A percentile compares a stretch with the other conserved stretches of the same genome.
Conservation (phyloP, 2,888 invertebrate species). For the Brachycybe producta region DNA sequence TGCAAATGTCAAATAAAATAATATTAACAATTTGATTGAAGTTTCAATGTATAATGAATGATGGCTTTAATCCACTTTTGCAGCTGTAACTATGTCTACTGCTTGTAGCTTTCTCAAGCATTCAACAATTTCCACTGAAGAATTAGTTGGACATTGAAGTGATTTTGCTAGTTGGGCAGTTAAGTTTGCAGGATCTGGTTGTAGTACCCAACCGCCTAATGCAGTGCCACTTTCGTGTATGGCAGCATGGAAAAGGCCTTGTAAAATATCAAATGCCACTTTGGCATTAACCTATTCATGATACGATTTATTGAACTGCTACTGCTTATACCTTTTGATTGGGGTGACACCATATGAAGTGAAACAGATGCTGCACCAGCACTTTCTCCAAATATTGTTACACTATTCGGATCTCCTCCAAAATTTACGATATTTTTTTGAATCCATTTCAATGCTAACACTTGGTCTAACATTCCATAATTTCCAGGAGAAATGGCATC, state of each 20-base stretch:
- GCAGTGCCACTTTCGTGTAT: constrained; percentile 11
- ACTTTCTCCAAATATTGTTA: constrained; percentile 15
- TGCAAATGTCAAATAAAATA: too few relatives aligned
- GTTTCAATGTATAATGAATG: too few relatives aligned
- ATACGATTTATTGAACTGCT: too few relatives aligned
- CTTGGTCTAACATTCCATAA: constrained; percentile 11
- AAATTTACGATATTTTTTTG: neutral
- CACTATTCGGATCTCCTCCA: constrained; percentile 13
- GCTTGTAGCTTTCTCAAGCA: constrained; percentile 2
- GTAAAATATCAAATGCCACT: too few relatives aligned
- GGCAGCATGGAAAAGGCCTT: constrained; percentile 14
- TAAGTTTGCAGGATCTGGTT: too few relatives aligned
- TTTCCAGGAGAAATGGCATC: constrained; percentile 13
- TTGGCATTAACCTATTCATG: neutral
- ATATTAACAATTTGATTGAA: too few relatives aligned
- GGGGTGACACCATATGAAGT: constrained; percentile 5
- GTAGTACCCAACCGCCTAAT: constrained; percentile 1
- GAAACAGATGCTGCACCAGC: constrained; percentile 4
- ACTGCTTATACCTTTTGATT: constrained; percentile 14
- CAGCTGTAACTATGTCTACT: neutral
- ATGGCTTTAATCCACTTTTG: too few relatives aligned
- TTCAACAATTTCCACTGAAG: neutral
- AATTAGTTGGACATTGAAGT: constrained; percentile 1
- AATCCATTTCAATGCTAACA: constrained; percentile 11
- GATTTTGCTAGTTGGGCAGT: neutral